A percentile compares a stretch with the other conserved stretches of the same genome.
These are phyloP conservation scores for Drosophila sordidula DNA, from an alignment of 2,888 invertebrate genomes.

Conservation along the genomic window DNA sequence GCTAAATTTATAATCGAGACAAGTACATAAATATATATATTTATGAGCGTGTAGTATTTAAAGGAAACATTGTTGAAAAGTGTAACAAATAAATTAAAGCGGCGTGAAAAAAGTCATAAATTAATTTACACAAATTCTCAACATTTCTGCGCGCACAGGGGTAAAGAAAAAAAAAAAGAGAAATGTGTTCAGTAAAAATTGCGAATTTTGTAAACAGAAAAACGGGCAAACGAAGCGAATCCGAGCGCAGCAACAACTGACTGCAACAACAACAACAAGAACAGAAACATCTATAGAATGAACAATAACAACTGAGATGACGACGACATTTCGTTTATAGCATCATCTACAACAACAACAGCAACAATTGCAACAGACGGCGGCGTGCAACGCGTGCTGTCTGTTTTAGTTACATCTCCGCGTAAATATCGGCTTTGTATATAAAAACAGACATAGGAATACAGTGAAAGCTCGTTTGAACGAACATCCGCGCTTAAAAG, in stretches of 20 bases:
- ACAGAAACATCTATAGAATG: slow-evolving; percentile 17
- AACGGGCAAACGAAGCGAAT: slow-evolving; percentile 59
- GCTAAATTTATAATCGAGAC: slow-evolving; percentile 4
- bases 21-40: slow-evolving; percentile 27
- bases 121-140: slow-evolving; percentile 70
- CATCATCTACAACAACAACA: slow-evolving; percentile 52
- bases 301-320: slow-evolving; percentile 46
- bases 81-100: slow-evolving; percentile 44
- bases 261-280: slow-evolving; percentile 23
- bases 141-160: slow-evolving; percentile 47
- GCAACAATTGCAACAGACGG: slow-evolving; percentile 7
- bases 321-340: slow-evolving; percentile 77
- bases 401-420: slow-evolving; percentile 45
- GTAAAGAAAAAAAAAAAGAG: slow-evolving; percentile 28
- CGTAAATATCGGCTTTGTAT: slow-evolving; percentile 44
- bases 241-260: slow-evolving; percentile 59
- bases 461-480: neutral
- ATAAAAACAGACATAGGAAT: neutral
- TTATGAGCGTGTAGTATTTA: slow-evolving; percentile 2
- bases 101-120: slow-evolving; percentile 68
- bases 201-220: slow-evolving; percentile 42
- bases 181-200: slow-evolving; percentile 34
- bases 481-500: neutral
- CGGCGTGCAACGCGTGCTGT: slow-evolving; percentile 57
- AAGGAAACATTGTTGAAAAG: slow-evolving; percentile 36